Conservation (phyloP, 2,797 vertebrate species). For the Coluber constrictor region DNA sequence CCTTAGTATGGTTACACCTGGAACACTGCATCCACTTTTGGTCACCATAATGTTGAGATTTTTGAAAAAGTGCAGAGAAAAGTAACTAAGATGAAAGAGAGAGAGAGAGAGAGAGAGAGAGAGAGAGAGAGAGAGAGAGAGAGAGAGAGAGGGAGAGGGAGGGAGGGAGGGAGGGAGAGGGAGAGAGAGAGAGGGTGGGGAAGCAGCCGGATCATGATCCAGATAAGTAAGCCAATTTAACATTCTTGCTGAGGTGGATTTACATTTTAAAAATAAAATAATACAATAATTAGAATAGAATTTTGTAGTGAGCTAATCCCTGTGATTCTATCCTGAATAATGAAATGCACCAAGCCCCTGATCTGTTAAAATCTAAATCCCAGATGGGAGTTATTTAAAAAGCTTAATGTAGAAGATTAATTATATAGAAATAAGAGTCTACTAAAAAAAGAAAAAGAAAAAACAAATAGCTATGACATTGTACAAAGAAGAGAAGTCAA, state of each 20-base stretch:
- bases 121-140: too few relatives aligned
- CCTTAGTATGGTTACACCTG: not conserved
- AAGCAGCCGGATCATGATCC: not conserved
- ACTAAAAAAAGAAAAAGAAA: not conserved
- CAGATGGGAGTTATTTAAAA: not conserved
- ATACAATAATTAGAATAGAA: not conserved
- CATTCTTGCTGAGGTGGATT: not conserved
- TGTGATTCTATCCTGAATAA: not conserved
- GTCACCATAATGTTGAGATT: not conserved
- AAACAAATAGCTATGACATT: not conserved
- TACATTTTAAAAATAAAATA: not conserved
- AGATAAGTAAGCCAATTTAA: not conserved
- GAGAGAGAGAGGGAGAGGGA: accelerated
- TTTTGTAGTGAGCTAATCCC: not conserved
- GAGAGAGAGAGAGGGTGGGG: too few relatives aligned
- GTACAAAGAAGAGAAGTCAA: not conserved
- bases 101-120: accelerated
- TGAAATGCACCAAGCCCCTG: not conserved
- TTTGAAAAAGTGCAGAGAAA: not conserved
- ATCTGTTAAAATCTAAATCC: constrained; percentile 11
- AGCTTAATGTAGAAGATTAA: constrained; percentile 3
- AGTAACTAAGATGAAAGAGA: not conserved
- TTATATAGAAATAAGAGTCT: not conserved
- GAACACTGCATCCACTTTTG: not conserved
- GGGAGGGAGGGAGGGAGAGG: accelerated